A percentile compares a stretch with the other conserved stretches of the same genome.
These are phyloP conservation scores for Stigmatopora nigra DNA, from an alignment of 2,113 vertebrate genomes.

Conservation along the genomic window DNA sequence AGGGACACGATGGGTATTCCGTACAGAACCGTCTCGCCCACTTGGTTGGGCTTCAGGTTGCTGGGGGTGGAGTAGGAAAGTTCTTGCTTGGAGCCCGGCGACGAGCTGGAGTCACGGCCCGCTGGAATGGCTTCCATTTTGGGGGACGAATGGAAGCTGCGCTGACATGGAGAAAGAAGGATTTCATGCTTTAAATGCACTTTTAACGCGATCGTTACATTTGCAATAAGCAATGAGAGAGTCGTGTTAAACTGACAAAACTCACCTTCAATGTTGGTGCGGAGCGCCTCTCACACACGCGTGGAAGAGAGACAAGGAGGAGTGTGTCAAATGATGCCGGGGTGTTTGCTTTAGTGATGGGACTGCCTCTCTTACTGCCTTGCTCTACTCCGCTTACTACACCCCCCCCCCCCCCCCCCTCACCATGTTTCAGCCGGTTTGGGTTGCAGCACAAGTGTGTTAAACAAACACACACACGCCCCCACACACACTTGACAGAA, in stretches of 20 bases:
- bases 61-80: slow-evolving; percentile 77
- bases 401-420: slow-evolving; percentile 39
- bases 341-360: slow-evolving; percentile 37
- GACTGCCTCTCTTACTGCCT: slow-evolving; percentile 44
- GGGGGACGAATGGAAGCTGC: slow-evolving; percentile 59
- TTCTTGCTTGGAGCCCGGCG: slow-evolving; percentile 88
- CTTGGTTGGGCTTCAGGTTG: slow-evolving; percentile 89
- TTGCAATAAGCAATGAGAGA: neutral
- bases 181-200: too few relatives aligned
- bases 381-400: slow-evolving; percentile 32
- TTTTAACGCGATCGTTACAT: too few relatives aligned
- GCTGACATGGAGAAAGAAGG: neutral
- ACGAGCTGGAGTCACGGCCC: slow-evolving; percentile 83
- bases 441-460: slow-evolving; percentile 46
- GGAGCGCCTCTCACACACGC: slow-evolving; percentile 28
- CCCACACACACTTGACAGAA: neutral
- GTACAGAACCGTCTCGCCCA: slow-evolving; percentile 90
- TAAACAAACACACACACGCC: neutral
- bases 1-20: slow-evolving; percentile 92
- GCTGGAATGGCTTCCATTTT: slow-evolving; percentile 90
- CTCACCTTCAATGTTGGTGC: slow-evolving; percentile 47
- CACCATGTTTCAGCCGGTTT: slow-evolving; percentile 34
- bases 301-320: slow-evolving; percentile 13
- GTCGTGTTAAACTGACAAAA: slow-evolving; percentile 12
- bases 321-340: slow-evolving; percentile 18